Conservation (phyloP, 1,140 invertebrate species). For the Drosophila bipectinata region DNA sequence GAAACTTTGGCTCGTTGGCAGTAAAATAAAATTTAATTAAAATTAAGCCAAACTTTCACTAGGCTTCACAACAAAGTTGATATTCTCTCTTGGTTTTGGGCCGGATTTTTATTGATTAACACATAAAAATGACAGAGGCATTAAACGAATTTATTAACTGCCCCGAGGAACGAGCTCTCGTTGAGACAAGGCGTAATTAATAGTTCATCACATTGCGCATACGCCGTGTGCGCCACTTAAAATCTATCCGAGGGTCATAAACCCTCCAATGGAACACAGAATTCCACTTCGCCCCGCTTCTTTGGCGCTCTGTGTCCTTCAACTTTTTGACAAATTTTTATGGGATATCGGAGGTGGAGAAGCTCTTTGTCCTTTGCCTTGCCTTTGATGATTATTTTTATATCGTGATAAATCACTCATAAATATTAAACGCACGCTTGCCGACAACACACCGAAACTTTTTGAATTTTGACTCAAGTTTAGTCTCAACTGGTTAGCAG, state of each 20-base stretch:
- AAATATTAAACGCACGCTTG: constrained; percentile 82
- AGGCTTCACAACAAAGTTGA: constrained; percentile 11
- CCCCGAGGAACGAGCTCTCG: constrained; percentile 1
- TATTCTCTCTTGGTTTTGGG: constrained; percentile 24
- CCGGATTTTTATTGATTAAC: constrained; percentile 68
- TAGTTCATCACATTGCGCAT: constrained; percentile 65
- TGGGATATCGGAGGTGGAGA: constrained; percentile 28
- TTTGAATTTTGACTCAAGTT: constrained; percentile 64
- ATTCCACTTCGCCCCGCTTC: neutral
- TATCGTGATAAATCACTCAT: constrained; percentile 83
- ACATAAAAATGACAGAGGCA: constrained; percentile 61
- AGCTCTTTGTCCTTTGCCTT: constrained; percentile 57
- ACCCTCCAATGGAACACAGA: constrained; percentile 4
- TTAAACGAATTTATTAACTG: constrained; percentile 62
- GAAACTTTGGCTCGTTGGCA: constrained; percentile 39
- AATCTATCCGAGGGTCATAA: constrained; percentile 37
- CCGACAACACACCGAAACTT: constrained; percentile 48
- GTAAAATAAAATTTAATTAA: constrained; percentile 69
- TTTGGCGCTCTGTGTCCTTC: neutral
- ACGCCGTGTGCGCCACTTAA: constrained; percentile 65
- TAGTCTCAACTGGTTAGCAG: neutral
- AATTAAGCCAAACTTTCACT: constrained; percentile 42
- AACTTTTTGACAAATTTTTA: constrained; percentile 67
- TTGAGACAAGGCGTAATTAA: constrained; percentile 70
- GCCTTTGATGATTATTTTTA: constrained; percentile 70